A percentile compares a stretch with the other conserved stretches of the same genome.
Evolutionary conservation across 2,888 invertebrate species (phyloP).

Genomic region (Rhimphoctona megacephalus): DNA sequence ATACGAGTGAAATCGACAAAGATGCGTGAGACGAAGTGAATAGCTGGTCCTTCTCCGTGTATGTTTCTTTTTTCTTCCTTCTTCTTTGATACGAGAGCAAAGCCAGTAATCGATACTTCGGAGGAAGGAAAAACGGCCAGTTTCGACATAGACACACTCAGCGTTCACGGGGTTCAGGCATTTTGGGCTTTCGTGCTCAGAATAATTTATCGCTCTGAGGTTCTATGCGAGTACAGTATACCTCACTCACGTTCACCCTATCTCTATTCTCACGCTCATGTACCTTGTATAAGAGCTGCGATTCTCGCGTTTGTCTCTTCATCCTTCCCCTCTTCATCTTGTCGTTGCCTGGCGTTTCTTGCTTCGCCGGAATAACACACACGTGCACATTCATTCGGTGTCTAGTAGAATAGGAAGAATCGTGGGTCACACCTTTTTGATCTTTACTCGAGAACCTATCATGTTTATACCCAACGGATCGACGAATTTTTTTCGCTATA

Average conservation of each 20-base stretch:
- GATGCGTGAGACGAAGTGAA: slow-evolving; percentile 66
- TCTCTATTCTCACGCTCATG: slow-evolving; percentile 71
- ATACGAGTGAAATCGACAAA: slow-evolving; percentile 61
- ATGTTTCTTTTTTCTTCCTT: slow-evolving; percentile 1
- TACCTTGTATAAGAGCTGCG: slow-evolving; percentile 58
- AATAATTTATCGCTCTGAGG: slow-evolving; percentile 78
- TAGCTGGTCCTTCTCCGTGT: slow-evolving; percentile 46
- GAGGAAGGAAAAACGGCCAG: slow-evolving; percentile 57
- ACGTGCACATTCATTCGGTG: background rate
- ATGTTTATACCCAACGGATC: slow-evolving; percentile 68
- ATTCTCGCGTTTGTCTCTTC: slow-evolving; percentile 65
- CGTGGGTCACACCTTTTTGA: slow-evolving; percentile 53
- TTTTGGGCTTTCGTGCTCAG: slow-evolving; percentile 80
- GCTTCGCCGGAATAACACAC: slow-evolving; percentile 44
- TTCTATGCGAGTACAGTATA: slow-evolving; percentile 47
- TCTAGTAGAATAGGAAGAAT: slow-evolving; percentile 30
- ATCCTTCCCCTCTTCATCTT: slow-evolving; percentile 46
- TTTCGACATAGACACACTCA: slow-evolving; percentile 64
- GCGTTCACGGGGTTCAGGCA: slow-evolving; percentile 60
- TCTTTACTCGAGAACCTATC: slow-evolving; percentile 60
- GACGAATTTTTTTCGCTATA: slow-evolving; percentile 6
- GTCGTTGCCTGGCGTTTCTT: slow-evolving; percentile 53
- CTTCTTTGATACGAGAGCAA: slow-evolving; percentile 43
- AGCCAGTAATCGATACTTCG: slow-evolving; percentile 69
- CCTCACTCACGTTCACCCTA: slow-evolving; percentile 69